phyloP scores from a whole-genome alignment of 2,113 vertebrate genomes.

The Eurypyga helias region DNA sequence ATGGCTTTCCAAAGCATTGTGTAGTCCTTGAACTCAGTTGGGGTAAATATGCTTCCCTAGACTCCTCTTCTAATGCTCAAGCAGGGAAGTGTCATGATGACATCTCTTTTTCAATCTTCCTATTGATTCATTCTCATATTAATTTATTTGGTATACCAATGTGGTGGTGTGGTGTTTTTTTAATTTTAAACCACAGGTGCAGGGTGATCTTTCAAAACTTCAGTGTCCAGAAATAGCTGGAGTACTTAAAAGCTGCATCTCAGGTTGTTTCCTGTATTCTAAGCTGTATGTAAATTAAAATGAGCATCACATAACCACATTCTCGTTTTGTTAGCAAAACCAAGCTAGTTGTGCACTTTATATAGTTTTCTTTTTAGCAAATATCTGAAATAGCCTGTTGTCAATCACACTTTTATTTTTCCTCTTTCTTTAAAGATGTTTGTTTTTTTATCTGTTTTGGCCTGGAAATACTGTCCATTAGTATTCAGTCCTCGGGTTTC shows the following conservation, averaged over 20 bases:
- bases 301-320: neutral
- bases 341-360: conserved; percentile 40
- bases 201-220: neutral
- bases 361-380: neutral
- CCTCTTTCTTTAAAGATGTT: neutral
- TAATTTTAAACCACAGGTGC: neutral
- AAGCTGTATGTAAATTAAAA: neutral
- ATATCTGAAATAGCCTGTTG: neutral
- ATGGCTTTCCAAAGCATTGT: neutral
- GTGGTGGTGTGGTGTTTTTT: neutral
- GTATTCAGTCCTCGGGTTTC: neutral
- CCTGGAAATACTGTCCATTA: neutral
- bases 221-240: neutral
- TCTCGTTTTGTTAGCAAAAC: neutral
- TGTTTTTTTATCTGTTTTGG: neutral
- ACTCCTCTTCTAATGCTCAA: neutral
- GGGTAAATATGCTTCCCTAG: neutral
- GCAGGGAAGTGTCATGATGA: neutral
- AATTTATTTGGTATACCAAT: neutral
- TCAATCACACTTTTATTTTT: neutral
- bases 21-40: neutral
- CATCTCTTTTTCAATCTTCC: neutral
- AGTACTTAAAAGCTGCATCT: neutral
- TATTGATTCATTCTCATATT: neutral
- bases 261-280: neutral